Conservation (phyloP, 2,888 invertebrate species). For the Parnassius apollo region DNA sequence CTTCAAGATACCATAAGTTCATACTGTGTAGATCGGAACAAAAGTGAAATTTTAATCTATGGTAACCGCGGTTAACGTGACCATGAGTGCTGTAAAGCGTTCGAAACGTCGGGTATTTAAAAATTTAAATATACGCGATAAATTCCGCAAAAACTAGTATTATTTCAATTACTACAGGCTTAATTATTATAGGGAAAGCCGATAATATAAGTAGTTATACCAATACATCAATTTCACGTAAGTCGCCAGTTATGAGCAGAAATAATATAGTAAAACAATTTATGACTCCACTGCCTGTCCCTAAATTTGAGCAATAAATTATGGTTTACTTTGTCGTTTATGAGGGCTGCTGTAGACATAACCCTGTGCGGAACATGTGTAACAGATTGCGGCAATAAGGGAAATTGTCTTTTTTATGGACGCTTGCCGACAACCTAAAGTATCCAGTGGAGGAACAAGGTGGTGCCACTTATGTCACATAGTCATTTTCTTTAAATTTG, state of each 20-base stretch:
- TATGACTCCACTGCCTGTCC: constrained; percentile 72
- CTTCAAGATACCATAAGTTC: too few species aligned
- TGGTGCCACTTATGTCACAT: constrained; percentile 25
- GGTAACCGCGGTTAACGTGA: too few species aligned
- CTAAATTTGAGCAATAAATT: constrained; percentile 78
- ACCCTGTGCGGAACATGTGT: constrained; percentile 72
- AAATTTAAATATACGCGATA: too few species aligned
- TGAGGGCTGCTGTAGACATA: constrained; percentile 75
- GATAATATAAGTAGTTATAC: too few species aligned
- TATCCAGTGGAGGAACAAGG: constrained; percentile 39
- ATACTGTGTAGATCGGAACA: too few species aligned
- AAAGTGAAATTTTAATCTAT: too few species aligned
- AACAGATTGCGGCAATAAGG: constrained; percentile 80
- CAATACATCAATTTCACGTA: constrained; percentile 8
- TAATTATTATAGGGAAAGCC: too few species aligned
- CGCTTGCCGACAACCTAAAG: constrained; percentile 68
- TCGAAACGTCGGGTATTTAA: too few species aligned
- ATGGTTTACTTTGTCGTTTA: constrained; percentile 81
- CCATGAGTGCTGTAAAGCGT: too few species aligned
- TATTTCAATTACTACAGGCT: too few species aligned
- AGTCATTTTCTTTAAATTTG: constrained; percentile 23
- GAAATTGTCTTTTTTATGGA: constrained; percentile 81
- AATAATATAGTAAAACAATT: constrained; percentile 57
- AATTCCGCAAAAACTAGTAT: too few species aligned
- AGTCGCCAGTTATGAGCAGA: constrained; percentile 41